A percentile compares a stretch with the other conserved stretches of the same genome.
Evolutionary conservation across 2,797 vertebrate genomes (phyloP).

Genomic region (Peromyscus aztecus): DNA sequence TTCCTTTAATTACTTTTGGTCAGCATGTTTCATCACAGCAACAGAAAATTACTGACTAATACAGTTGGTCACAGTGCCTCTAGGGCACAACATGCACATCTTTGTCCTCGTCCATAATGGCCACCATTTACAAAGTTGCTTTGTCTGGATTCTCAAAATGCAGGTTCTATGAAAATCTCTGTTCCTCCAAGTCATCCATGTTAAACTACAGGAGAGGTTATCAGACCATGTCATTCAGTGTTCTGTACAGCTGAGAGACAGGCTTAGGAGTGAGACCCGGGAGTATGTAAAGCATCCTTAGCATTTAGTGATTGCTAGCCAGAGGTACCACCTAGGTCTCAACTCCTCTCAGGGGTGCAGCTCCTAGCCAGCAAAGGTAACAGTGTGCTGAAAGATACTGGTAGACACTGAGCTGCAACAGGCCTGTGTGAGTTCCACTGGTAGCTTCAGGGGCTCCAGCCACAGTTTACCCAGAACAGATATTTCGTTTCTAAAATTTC

Average conservation of each 20-base stretch:
- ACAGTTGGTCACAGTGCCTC: background rate
- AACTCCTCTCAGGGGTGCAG: background rate
- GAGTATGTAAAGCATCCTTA: background rate
- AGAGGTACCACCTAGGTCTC: background rate
- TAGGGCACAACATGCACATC: background rate
- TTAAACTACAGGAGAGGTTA: slow-evolving; percentile 1
- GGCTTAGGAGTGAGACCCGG: background rate
- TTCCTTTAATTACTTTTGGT: background rate
- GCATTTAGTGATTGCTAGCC: background rate
- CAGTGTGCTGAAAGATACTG: background rate
- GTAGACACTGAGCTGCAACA: background rate
- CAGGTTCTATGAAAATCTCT: background rate
- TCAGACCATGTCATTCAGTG: background rate
- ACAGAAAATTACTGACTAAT: background rate
- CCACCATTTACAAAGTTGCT: background rate
- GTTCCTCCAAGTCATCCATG: background rate
- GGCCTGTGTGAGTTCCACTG: background rate
- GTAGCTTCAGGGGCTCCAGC: background rate
- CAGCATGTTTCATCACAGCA: background rate
- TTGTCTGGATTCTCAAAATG: background rate
- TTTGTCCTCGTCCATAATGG: background rate
- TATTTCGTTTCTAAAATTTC: slow-evolving; percentile 28
- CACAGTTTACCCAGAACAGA: background rate
- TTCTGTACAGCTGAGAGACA: background rate
- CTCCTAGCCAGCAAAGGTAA: background rate